Percentiles rank a stretch among this genome's conserved stretches.
Evolutionary conservation across 2,113 vertebrate species (phyloP).

Genomic region (Cricetomys ansorgei): DNA sequence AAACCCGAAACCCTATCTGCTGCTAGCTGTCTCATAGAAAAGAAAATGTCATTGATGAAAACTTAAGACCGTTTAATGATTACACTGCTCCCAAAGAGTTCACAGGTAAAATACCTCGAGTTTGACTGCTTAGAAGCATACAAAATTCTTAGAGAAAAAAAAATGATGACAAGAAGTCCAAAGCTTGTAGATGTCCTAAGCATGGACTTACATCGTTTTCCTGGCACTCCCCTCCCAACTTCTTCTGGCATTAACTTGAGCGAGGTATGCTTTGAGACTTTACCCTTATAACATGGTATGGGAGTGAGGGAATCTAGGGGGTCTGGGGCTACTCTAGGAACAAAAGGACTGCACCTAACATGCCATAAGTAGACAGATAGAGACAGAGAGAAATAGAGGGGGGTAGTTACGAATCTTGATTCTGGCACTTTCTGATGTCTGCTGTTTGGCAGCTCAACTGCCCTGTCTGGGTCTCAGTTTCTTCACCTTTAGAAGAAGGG

Average conservation of each 20-base stretch:
- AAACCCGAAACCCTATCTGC: constrained; percentile 38
- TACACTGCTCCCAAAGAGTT: constrained; percentile 30
- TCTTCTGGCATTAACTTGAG: background rate
- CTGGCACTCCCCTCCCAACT: background rate
- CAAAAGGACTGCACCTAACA: background rate
- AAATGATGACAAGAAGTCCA: too few relatives aligned
- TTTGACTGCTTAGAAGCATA: constrained; percentile 33
- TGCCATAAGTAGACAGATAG: background rate
- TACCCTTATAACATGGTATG: background rate
- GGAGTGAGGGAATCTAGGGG: background rate
- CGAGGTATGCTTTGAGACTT: background rate
- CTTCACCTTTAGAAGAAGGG: background rate
- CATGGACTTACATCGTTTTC: background rate
- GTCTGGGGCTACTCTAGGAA: background rate
- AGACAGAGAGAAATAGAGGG: background rate
- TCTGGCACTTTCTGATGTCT: background rate
- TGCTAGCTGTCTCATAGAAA: constrained; percentile 49
- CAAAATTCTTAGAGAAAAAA: background rate
- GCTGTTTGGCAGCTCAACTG: background rate
- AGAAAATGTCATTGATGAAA: constrained; percentile 54
- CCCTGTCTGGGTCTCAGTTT: background rate
- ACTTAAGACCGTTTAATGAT: constrained; percentile 45
- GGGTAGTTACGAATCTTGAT: background rate
- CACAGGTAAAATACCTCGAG: background rate
- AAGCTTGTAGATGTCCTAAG: constrained; percentile 48